phyloP scores from a whole-genome alignment of 2,113 vertebrate genomes.

The Aphelocoma coerulescens region DNA sequence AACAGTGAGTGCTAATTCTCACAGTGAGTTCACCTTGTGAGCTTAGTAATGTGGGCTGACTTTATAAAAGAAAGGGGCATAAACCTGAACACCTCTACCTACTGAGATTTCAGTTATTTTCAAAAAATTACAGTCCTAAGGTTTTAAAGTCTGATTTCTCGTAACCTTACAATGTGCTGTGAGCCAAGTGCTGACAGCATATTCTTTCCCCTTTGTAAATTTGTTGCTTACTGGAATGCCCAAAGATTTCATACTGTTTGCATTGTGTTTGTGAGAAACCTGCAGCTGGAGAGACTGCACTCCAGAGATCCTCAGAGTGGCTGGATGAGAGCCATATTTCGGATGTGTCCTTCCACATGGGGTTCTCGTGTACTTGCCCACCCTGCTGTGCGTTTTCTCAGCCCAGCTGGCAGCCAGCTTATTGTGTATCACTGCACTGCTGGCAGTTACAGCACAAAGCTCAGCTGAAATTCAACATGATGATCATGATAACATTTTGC shows the following conservation, averaged over 20 bases:
- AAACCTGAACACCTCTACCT: not conserved
- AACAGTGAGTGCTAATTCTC: not conserved
- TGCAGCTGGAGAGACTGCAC: not conserved
- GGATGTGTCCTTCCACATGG: not conserved
- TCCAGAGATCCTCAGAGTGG: not conserved
- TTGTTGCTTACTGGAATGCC: not conserved
- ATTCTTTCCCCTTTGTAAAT: not conserved
- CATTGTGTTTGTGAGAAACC: not conserved
- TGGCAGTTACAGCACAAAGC: not conserved
- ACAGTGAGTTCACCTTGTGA: not conserved
- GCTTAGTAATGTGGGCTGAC: not conserved
- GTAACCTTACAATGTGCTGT: not conserved
- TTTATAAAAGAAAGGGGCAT: not conserved
- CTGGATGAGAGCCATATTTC: not conserved
- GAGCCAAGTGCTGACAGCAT: not conserved
- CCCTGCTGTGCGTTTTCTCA: conserved; percentile 3
- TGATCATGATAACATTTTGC: not conserved
- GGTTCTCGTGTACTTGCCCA: not conserved
- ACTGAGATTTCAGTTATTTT: not conserved
- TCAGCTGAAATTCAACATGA: not conserved
- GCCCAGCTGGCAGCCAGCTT: not conserved
- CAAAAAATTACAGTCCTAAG: not conserved
- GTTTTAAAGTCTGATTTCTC: not conserved
- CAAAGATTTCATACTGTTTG: not conserved
- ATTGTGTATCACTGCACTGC: not conserved